Percentiles rank a stretch among this genome's conserved stretches.
phyloP scores from a whole-genome alignment of 1,140 invertebrate species.

The Drosophila ohnishii region DNA sequence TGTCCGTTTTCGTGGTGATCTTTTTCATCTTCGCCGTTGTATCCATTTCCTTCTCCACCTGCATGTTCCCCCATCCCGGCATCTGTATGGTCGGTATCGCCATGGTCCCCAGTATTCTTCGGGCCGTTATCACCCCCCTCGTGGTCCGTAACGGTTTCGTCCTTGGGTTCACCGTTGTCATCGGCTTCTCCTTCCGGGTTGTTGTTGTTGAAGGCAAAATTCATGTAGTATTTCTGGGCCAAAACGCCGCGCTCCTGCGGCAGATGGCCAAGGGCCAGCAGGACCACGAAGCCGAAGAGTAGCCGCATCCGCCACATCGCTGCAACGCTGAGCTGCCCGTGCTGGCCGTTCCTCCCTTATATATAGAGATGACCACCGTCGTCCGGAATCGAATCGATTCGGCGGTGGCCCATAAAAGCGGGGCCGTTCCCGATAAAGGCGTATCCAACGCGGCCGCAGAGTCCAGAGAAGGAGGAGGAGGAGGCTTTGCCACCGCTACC shows the following conservation, averaged over 20 bases:
- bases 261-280: constrained; percentile 47
- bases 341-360: constrained; percentile 62
- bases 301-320: constrained; percentile 53
- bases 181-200: constrained; percentile 36
- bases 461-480: neutral
- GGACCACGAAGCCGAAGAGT: constrained; percentile 40
- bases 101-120: too few species aligned
- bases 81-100: too few species aligned
- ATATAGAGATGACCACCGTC: constrained; percentile 64
- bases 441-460: constrained; percentile 30
- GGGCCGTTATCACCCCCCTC: too few species aligned
- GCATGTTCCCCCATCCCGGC: neutral
- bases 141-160: too few species aligned
- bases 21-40: neutral
- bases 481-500: constrained; percentile 1
- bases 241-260: constrained; percentile 42
- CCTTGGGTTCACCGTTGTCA: too few species aligned
- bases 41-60: neutral
- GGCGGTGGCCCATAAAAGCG: constrained; percentile 25
- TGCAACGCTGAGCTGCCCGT: constrained; percentile 49
- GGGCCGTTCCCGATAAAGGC: constrained; percentile 46
- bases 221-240: constrained; percentile 72
- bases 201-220: constrained; percentile 74
- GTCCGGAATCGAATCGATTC: constrained; percentile 67
- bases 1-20: neutral